Conservation (phyloP, 2,113 vertebrate species). For the Sterna hirundo region DNA sequence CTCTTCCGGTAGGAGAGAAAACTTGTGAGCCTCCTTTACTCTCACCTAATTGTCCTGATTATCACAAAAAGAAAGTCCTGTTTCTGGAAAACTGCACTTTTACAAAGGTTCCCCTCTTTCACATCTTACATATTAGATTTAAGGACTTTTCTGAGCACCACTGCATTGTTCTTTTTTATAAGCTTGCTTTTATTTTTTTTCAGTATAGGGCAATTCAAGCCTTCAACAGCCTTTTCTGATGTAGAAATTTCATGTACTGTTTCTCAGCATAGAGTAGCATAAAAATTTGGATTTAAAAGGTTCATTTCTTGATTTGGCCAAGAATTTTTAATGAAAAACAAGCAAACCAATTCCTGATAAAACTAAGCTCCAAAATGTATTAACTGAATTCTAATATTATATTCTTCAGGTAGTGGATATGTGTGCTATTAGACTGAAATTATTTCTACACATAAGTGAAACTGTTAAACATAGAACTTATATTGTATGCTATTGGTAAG, state of each 20-base stretch:
- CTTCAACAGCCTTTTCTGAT: background rate
- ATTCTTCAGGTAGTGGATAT: background rate
- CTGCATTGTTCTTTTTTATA: background rate
- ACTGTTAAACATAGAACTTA: background rate
- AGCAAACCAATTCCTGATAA: background rate
- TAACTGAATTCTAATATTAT: background rate
- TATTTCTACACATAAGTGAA: background rate
- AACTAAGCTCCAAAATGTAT: background rate
- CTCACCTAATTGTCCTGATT: background rate
- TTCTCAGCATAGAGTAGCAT: background rate
- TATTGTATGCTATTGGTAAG: background rate
- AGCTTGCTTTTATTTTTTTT: background rate
- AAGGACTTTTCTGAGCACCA: background rate
- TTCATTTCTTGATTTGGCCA: background rate
- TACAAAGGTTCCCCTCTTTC: background rate
- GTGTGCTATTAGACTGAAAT: background rate
- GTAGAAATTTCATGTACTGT: background rate
- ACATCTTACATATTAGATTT: background rate
- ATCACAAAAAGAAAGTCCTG: background rate
- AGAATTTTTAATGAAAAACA: background rate
- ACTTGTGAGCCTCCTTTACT: background rate
- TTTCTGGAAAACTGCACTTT: background rate
- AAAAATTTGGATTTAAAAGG: background rate
- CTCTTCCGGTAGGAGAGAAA: slow-evolving; percentile 18
- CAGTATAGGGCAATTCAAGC: background rate